These are phyloP conservation scores for Burhinus oedicnemus DNA, from an alignment of 2,113 vertebrate genomes.

Conservation along the genomic window DNA sequence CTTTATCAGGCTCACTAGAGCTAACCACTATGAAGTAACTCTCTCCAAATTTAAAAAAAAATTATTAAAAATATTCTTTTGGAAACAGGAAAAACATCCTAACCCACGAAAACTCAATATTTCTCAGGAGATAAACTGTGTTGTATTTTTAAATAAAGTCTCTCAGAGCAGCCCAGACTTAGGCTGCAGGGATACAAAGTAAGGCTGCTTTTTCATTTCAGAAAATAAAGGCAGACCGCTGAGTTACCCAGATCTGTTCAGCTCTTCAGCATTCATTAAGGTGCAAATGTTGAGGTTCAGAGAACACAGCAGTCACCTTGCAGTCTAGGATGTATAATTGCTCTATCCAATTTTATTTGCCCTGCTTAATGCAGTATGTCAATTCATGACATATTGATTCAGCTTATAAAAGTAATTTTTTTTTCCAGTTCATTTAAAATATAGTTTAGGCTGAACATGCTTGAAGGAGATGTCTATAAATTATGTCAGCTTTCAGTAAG, in stretches of 20 bases:
- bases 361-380: not conserved
- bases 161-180: not conserved
- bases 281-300: not conserved
- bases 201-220: not conserved
- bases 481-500: constrained; percentile 46
- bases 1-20: not conserved
- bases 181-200: not conserved
- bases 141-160: not conserved
- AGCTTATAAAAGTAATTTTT: not conserved
- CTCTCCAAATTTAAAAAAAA: not conserved
- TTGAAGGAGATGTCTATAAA: constrained; percentile 32
- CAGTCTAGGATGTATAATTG: constrained; percentile 9
- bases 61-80: not conserved
- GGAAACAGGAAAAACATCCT: not conserved
- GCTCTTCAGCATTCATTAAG: not conserved
- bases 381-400: constrained; percentile 39
- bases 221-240: not conserved
- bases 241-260: not conserved
- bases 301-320: constrained; percentile 31
- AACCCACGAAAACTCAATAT: not conserved
- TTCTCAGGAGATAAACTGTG: not conserved
- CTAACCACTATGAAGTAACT: not conserved
- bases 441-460: not conserved
- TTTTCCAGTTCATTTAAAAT: constrained; percentile 40
- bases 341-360: constrained; percentile 14